These are phyloP conservation scores for Charadrius vociferus DNA, from an alignment of 2,113 vertebrate species.

Conservation along the genomic window DNA sequence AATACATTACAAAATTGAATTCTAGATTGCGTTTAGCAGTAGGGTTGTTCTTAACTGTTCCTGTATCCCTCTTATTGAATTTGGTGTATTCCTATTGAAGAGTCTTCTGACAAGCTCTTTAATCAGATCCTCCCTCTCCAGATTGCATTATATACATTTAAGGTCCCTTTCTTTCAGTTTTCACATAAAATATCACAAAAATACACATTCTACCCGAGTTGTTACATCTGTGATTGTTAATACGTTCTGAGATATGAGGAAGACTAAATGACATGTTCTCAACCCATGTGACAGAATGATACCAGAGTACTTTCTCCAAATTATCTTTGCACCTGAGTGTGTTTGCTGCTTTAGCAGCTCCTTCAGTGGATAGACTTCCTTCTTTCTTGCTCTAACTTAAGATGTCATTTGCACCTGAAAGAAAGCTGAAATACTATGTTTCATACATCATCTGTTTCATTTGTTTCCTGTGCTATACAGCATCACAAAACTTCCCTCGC, in stretches of 20 bases:
- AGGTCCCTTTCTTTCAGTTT: not conserved
- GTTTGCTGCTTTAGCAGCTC: not conserved
- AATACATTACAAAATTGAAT: not conserved
- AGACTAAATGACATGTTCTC: not conserved
- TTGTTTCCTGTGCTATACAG: not conserved
- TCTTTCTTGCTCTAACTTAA: not conserved
- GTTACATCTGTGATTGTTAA: not conserved
- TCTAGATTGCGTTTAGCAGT: not conserved
- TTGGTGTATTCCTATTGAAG: not conserved
- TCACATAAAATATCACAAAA: not conserved
- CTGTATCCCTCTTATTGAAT: not conserved
- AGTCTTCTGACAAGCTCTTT: not conserved
- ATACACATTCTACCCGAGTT: accelerated
- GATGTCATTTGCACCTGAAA: not conserved
- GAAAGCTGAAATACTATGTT: not conserved
- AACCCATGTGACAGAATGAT: not conserved
- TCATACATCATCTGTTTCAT: not conserved
- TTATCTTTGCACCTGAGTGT: not conserved
- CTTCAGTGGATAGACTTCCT: not conserved
- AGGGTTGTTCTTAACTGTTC: not conserved
- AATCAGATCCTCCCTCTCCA: not conserved
- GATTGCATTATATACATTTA: not conserved
- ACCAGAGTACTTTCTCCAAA: not conserved
- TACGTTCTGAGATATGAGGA: not conserved
- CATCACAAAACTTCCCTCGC: no score